Evolutionary conservation across 2,113 vertebrate species (phyloP).

Genomic region (Hyperopisus bebe): DNA sequence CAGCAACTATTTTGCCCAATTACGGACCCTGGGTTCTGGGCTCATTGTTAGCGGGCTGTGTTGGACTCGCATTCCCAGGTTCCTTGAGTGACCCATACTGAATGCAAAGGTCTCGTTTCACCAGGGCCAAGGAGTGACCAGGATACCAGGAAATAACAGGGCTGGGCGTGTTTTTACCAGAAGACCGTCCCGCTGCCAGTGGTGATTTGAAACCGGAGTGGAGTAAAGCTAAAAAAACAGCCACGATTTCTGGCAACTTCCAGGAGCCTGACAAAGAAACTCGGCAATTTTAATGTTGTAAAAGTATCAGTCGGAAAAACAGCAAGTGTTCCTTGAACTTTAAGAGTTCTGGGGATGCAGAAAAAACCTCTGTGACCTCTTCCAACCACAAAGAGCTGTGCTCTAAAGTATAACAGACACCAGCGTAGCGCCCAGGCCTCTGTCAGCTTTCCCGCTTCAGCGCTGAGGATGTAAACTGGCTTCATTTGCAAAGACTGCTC

Average conservation of each 20-base stretch:
- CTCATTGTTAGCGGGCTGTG: background rate
- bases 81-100: background rate
- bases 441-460: background rate
- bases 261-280: background rate
- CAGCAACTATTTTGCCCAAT: background rate
- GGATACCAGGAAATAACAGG: slow-evolving; percentile 2
- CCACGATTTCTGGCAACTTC: background rate
- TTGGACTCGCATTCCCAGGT: background rate
- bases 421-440: background rate
- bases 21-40: background rate
- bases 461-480: background rate
- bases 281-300: background rate
- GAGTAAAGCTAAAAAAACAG: background rate
- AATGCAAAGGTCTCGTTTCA: slow-evolving; percentile 5
- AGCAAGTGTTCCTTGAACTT: background rate
- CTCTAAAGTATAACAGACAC: background rate
- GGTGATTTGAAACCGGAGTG: background rate
- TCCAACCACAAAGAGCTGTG: background rate
- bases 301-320: background rate
- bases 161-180: background rate
- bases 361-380: background rate
- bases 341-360: background rate
- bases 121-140: background rate
- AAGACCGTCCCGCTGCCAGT: background rate
- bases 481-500: background rate